phyloP scores from a whole-genome alignment of 2,113 vertebrate species.

The Podarcis raffonei region DNA sequence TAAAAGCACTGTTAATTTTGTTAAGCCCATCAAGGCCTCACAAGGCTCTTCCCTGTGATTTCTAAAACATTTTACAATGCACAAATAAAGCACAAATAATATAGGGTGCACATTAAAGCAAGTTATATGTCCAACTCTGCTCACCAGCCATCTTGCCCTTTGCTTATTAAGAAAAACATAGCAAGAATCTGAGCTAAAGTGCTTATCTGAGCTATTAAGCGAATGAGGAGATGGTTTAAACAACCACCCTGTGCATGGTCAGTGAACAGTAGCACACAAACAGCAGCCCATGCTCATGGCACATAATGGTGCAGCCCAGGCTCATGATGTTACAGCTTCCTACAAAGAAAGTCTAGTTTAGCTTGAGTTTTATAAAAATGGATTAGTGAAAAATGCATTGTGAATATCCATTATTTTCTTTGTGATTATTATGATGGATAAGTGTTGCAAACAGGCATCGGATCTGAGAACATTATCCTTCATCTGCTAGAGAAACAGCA shows the following conservation, averaged over 20 bases:
- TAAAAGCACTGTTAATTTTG: conserved; percentile 11
- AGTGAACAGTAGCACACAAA: neutral
- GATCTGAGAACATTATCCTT: neutral
- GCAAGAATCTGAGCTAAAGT: neutral
- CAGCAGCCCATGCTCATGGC: neutral
- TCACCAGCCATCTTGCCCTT: neutral
- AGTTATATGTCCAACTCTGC: neutral
- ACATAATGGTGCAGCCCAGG: too few relatives aligned
- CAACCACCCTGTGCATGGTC: neutral
- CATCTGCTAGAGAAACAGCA: neutral
- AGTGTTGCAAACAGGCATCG: neutral
- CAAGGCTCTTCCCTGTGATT: neutral
- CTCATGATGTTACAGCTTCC: neutral
- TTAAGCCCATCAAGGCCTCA: neutral
- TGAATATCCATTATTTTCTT: neutral
- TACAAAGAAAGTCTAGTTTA: neutral
- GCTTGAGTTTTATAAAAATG: too few relatives aligned
- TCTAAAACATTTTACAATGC: conserved; percentile 44
- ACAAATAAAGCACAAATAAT: neutral
- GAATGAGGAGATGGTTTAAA: neutral
- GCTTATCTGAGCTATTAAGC: neutral
- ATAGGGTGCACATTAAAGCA: conserved; percentile 12
- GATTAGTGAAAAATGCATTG: neutral
- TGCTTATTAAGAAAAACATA: neutral
- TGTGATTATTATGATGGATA: neutral